Evolutionary conservation across 2,888 invertebrate genomes (phyloP).

Genomic region (Aleiodes alternator): DNA sequence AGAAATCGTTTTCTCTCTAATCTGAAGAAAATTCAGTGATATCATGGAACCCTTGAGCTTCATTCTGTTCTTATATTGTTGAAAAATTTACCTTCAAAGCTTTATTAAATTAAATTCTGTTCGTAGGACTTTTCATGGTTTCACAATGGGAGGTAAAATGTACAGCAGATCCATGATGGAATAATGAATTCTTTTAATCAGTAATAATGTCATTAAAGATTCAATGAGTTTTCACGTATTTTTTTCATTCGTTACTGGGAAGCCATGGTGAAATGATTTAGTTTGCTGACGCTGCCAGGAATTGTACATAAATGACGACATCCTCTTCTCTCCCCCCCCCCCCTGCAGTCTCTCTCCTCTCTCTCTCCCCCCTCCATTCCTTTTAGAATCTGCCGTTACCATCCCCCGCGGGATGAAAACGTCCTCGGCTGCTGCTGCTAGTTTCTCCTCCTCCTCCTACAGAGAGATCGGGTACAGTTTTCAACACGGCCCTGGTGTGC

Average conservation of each 20-base stretch:
- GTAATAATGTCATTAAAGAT: constrained; percentile 33
- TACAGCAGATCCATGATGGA: too few species aligned
- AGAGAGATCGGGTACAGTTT: background rate
- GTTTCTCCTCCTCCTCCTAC: background rate
- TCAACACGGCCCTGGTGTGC: constrained; percentile 64
- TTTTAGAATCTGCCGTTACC: constrained; percentile 23
- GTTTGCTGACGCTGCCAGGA: constrained; percentile 54
- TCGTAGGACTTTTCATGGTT: too few species aligned
- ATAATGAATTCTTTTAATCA: background rate
- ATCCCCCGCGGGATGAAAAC: constrained; percentile 32
- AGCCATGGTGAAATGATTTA: constrained; percentile 26
- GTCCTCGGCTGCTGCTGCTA: background rate
- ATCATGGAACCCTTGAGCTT: background rate
- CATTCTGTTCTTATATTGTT: constrained; percentile 4
- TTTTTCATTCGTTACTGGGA: constrained; percentile 1
- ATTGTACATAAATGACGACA: constrained; percentile 50
- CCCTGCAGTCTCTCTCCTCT: constrained; percentile 44
- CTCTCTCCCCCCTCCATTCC: constrained; percentile 25
- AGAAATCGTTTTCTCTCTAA: too few species aligned
- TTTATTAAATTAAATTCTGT: background rate
- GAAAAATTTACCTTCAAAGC: background rate
- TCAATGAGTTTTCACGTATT: constrained; percentile 20
- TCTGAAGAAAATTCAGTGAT: background rate
- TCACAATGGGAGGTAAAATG: too few species aligned
- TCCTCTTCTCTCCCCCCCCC: constrained; percentile 40